phyloP scores from a whole-genome alignment of 2,888 invertebrate species.

The Athalia cordata region DNA sequence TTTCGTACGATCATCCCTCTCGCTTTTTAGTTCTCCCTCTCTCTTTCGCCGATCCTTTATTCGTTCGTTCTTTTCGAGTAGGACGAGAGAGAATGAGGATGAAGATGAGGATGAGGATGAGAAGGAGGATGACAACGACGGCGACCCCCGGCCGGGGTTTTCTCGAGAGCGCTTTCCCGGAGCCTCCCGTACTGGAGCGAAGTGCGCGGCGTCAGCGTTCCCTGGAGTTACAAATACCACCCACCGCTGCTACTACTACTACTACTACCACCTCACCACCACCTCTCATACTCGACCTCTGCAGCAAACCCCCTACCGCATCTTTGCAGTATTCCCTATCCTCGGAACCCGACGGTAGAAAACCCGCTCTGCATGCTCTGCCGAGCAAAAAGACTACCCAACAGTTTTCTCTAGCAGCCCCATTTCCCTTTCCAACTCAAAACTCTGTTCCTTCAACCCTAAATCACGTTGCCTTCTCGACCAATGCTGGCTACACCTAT shows the following conservation, averaged over 20 bases:
- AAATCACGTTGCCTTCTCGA: not conserved
- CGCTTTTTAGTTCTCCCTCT: slow-evolving; percentile 53
- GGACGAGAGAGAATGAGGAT: not conserved
- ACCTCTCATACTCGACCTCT: slow-evolving; percentile 16
- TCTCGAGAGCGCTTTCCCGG: slow-evolving; percentile 41
- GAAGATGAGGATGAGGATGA: not conserved
- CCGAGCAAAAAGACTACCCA: not conserved
- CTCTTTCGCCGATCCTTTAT: slow-evolving; percentile 57
- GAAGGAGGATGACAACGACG: slow-evolving; percentile 25
- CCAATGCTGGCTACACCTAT: too few species aligned
- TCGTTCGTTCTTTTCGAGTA: slow-evolving; percentile 54
- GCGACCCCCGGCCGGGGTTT: slow-evolving; percentile 27
- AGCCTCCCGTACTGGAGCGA: slow-evolving; percentile 3
- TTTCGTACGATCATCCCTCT: slow-evolving; percentile 32
- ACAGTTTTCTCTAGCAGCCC: not conserved
- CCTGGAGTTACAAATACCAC: slow-evolving; percentile 30
- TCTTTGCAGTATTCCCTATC: not conserved
- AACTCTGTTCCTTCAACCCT: slow-evolving; percentile 17
- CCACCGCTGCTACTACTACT: not conserved
- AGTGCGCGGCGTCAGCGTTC: slow-evolving; percentile 42
- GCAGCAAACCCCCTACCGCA: not conserved
- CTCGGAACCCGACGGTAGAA: not conserved
- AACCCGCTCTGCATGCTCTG: not conserved
- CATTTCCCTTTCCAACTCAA: not conserved
- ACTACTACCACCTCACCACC: not conserved